Percentiles rank a stretch among this genome's conserved stretches.
Evolutionary conservation across 2,797 vertebrate species (phyloP).

Genomic region (Xyrichtys novacula): DNA sequence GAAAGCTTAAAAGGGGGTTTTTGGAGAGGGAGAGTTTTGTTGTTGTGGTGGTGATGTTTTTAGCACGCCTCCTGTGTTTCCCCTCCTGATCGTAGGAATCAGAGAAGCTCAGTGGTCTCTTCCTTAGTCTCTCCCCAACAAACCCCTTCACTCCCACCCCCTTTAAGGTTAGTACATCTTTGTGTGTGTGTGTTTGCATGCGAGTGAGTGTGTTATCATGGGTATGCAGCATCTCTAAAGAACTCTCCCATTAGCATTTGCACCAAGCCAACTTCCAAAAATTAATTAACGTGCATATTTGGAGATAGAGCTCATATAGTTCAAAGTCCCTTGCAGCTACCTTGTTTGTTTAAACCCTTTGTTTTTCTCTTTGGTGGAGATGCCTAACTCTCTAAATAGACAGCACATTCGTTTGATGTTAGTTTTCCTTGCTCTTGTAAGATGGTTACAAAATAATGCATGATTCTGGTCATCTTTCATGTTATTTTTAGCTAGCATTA

Average conservation of each 20-base stretch:
- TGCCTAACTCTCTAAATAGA: conserved; percentile 71
- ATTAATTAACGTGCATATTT: conserved; percentile 74
- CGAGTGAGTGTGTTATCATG: conserved; percentile 34
- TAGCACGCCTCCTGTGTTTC: conserved; percentile 80
- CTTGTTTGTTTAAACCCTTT: conserved; percentile 76
- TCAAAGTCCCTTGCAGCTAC: conserved; percentile 75
- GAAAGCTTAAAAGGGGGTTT: conserved; percentile 3
- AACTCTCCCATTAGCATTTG: conserved; percentile 64
- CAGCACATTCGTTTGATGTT: conserved; percentile 77
- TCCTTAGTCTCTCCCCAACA: conserved; percentile 89
- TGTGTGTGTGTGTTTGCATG: conserved; percentile 33
- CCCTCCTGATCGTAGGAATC: conserved; percentile 84
- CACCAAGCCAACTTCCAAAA: conserved; percentile 58
- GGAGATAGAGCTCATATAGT: conserved; percentile 64
- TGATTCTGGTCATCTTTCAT: conserved; percentile 82
- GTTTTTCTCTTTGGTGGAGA: conserved; percentile 77
- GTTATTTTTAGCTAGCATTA: conserved; percentile 82
- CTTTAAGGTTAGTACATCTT: conserved; percentile 91
- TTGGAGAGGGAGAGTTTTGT: conserved; percentile 17
- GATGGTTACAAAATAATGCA: conserved; percentile 74
- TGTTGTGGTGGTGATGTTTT: conserved; percentile 43
- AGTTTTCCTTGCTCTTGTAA: conserved; percentile 56
- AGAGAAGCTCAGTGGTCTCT: conserved; percentile 86
- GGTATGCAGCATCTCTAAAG: conserved; percentile 50
- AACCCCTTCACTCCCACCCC: conserved; percentile 93